phyloP scores from a whole-genome alignment of 2,797 vertebrate genomes.

The Paedocypris micromegethes region DNA sequence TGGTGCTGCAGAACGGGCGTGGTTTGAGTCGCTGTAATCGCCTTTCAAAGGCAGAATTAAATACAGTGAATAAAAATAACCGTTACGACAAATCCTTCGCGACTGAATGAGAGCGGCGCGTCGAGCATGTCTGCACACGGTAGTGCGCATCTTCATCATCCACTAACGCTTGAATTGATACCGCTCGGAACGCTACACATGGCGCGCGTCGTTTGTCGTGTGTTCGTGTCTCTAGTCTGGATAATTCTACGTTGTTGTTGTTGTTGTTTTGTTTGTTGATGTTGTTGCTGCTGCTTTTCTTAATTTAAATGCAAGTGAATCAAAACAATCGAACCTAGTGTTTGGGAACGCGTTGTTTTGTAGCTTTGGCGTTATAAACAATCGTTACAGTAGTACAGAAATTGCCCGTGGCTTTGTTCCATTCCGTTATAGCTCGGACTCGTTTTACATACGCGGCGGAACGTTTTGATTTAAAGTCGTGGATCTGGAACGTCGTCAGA shows the following conservation, averaged over 20 bases:
- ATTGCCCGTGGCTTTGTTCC: no score
- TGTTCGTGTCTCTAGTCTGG: no score
- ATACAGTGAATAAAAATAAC: neutral
- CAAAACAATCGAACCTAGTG: neutral
- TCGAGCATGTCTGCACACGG: conserved; percentile 25
- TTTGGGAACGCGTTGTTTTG: neutral
- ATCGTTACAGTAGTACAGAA: neutral
- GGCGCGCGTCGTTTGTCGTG: no score
- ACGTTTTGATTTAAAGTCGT: no score
- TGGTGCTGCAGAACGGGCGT: conserved; percentile 36
- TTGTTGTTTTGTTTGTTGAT: no score
- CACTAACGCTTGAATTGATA: neutral
- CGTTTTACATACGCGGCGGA: no score
- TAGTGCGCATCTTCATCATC: conserved; percentile 8
- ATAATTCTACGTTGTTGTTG: no score
- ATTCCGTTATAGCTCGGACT: no score
- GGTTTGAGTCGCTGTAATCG: conserved; percentile 15
- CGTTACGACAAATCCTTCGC: neutral
- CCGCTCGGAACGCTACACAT: no score
- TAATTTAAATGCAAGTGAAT: neutral
- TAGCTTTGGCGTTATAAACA: neutral
- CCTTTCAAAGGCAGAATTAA: conserved; percentile 8
- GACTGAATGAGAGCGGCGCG: conserved; percentile 10
- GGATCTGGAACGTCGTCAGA: no score
- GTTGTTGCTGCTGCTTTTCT: no score